Evolutionary conservation across 1,140 invertebrate species (phyloP).

Genomic region (Drosophila gunungcola): DNA sequence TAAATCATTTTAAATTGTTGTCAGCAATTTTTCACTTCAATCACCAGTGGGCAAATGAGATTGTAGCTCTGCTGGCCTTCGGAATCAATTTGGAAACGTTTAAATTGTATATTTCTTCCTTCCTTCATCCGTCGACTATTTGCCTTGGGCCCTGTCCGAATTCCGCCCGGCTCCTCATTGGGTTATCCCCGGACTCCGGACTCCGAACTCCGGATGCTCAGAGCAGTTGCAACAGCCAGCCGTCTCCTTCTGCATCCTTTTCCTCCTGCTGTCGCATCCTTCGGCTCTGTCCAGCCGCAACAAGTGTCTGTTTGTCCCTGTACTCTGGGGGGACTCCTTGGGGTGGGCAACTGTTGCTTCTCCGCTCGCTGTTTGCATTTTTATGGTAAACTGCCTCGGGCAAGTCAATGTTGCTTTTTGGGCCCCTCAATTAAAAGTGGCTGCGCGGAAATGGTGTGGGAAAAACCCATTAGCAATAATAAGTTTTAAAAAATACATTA

Average conservation of each 20-base stretch:
- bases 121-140: constrained; percentile 21
- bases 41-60: constrained; percentile 28
- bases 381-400: constrained; percentile 35
- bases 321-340: constrained; percentile 4
- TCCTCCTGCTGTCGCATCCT: constrained; percentile 9
- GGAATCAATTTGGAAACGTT: constrained; percentile 47
- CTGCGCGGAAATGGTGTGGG: not conserved
- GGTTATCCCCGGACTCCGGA: constrained; percentile 28
- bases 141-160: constrained; percentile 10
- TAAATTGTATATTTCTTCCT: constrained; percentile 44
- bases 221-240: constrained; percentile 54
- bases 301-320: constrained; percentile 30
- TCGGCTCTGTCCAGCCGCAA: constrained; percentile 12
- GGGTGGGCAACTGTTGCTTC: constrained; percentile 26
- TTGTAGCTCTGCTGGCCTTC: constrained; percentile 27
- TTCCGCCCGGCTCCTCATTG: constrained; percentile 19
- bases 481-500: not conserved
- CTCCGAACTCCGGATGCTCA: constrained; percentile 35
- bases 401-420: constrained; percentile 33
- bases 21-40: constrained; percentile 15
- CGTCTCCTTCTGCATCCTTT: not conserved
- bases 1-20: not conserved
- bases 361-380: constrained; percentile 57
- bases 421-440: constrained; percentile 31
- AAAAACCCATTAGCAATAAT: constrained; percentile 28